Base-by-base conservation (phyloP, 1,140 invertebrate genomes). In the Thalassaphorura encarpata region DNA sequence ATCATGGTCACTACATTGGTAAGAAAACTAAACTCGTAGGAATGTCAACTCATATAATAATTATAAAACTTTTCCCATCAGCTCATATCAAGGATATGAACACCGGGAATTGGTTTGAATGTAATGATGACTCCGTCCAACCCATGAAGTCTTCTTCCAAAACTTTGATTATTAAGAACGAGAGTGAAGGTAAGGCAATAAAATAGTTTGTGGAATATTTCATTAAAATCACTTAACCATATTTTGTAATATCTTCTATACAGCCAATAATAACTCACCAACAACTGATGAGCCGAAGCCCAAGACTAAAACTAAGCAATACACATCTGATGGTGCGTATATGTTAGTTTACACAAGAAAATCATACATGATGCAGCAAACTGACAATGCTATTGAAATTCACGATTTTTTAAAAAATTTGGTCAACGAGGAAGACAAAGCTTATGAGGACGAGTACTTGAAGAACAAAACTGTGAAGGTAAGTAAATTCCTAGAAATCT, bases 1-100 rank as follows among this genome's bases (percentile, higher is more conserved):
- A 82, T 64, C 82, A 80, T 42, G 83, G 83, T n/a, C 83, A 85
- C 69, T 85, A 84, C 64, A 77, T 82, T 60, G 77, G 76, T 61
- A 72, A 71, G 67, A 73, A 6, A 8, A 43, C 42, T n/a, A 43
- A 18, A 21, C 42, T 18, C 11, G 6, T 6, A 11, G 16, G 6
- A 11, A 6, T 8, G 21, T 43, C 8, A 6, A 8, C 11, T 11
- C 21, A 13, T 18, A 43, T 18, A 43, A 13, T 23, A 43, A 43
- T 43, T 18, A 43, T 11, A 23, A 8, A n/a, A 43, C 8, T 43
- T 40, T 60, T 31, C 59, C 11, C 64, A 66, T 23, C 52, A 73
- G 78, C 80, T 31, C 76, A 80, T 61, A 80, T 81, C 33, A 71
- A 72, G 61, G 74, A 81, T 64, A 74, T 74, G 56, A 71, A 71